These are phyloP conservation scores for Pygoscelis adeliae DNA, from an alignment of 2,113 vertebrate species.

Conservation along the genomic window DNA sequence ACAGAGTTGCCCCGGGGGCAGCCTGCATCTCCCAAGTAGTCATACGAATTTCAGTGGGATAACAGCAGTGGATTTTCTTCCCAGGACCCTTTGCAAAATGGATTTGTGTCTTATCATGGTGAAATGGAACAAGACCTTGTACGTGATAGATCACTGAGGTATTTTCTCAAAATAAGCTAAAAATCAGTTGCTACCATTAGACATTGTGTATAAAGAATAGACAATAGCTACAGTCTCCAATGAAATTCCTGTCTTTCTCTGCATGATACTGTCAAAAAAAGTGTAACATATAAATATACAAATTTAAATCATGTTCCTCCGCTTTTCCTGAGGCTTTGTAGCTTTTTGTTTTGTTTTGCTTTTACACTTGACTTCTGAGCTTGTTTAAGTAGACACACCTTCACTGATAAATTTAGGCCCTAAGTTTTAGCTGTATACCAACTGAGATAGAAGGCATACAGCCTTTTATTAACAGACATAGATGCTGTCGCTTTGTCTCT, in stretches of 20 bases:
- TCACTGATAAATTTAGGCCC: not conserved
- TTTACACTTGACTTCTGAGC: not conserved
- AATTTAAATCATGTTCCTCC: not conserved
- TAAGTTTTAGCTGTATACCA: not conserved
- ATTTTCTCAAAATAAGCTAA: not conserved
- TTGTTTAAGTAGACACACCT: not conserved
- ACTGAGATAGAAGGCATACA: not conserved
- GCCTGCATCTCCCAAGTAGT: not conserved
- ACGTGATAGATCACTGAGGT: not conserved
- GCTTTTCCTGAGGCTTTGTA: not conserved
- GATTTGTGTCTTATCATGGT: not conserved
- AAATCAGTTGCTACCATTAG: not conserved
- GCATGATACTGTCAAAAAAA: not conserved
- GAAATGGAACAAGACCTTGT: not conserved
- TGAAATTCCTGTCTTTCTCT: not conserved
- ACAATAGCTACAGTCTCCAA: not conserved
- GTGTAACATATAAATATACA: not conserved
- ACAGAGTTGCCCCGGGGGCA: not conserved
- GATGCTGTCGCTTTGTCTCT: not conserved
- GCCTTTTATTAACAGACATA: not conserved
- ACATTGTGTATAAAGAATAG: not conserved
- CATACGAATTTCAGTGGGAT: not conserved
- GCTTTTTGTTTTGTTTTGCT: not conserved
- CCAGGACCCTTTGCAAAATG: not conserved
- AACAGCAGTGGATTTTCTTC: not conserved